Percentiles rank a stretch among this genome's conserved stretches.
These are phyloP conservation scores for Morpho helenor DNA, from an alignment of 2,888 invertebrate genomes.

Conservation along the genomic window DNA sequence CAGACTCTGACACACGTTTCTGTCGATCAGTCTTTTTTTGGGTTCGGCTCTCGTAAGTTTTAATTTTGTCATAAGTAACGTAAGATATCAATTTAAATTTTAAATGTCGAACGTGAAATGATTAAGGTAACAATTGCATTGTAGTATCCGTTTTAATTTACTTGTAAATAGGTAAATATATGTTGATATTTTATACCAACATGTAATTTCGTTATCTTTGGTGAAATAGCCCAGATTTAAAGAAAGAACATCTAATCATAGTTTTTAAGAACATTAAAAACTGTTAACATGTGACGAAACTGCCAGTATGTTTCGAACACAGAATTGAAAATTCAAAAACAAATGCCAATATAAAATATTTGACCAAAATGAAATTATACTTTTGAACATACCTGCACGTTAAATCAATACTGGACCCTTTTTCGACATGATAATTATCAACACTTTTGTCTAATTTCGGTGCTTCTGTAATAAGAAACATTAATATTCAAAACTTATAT, in stretches of 20 bases:
- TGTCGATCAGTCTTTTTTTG: no score
- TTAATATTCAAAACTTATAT: slow-evolving; percentile 7
- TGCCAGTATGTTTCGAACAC: background rate
- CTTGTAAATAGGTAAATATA: no score
- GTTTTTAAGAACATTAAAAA: background rate
- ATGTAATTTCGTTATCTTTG: no score
- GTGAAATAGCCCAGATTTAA: background rate
- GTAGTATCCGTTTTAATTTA: no score
- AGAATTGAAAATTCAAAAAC: background rate
- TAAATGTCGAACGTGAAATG: no score
- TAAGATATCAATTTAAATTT: no score
- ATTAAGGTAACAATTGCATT: no score
- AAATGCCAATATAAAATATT: background rate
- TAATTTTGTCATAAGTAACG: no score
- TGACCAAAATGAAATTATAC: background rate
- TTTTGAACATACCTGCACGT: slow-evolving; percentile 37
- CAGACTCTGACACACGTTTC: no score
- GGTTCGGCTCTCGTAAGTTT: no score
- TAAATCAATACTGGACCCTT: slow-evolving; percentile 30
- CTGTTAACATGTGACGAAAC: background rate
- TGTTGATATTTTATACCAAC: no score
- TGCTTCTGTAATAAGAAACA: slow-evolving; percentile 31
- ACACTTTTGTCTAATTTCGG: slow-evolving; percentile 38
- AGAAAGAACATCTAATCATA: background rate
- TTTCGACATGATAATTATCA: slow-evolving; percentile 16